These are phyloP conservation scores for Hydrozoanthus gracilis DNA, from an alignment of 92 coral and sea anemone genomes.

Conservation along the genomic window DNA sequence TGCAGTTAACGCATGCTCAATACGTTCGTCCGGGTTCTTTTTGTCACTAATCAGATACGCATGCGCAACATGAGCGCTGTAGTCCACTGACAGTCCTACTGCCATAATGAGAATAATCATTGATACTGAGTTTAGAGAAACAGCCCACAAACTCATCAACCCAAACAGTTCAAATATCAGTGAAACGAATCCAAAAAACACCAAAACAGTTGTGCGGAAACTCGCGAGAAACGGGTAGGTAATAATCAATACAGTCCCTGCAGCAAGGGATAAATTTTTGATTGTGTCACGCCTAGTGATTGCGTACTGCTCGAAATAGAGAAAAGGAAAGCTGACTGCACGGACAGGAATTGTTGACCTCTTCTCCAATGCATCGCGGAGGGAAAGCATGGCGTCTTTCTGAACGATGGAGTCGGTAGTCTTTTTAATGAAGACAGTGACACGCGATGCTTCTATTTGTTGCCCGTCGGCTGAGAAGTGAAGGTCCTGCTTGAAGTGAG, in stretches of 20 bases:
- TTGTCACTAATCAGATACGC: slow-evolving; percentile 75
- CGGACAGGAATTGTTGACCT: slow-evolving; percentile 56
- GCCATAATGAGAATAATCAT: slow-evolving; percentile 98
- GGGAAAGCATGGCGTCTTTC: slow-evolving; percentile 72
- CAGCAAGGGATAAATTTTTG: slow-evolving; percentile 66
- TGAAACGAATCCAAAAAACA: slow-evolving; percentile 77
- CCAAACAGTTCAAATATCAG: slow-evolving; percentile 89
- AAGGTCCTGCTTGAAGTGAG: slow-evolving; percentile 66
- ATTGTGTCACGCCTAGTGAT: slow-evolving; percentile 58
- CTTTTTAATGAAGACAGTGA: slow-evolving; percentile 58
- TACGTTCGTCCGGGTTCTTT: slow-evolving; percentile 77
- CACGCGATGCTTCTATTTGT: slow-evolving; percentile 64
- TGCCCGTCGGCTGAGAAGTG: slow-evolving; percentile 51
- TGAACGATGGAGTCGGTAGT: slow-evolving; percentile 59
- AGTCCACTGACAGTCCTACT: slow-evolving; percentile 91
- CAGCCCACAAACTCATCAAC: slow-evolving; percentile 87
- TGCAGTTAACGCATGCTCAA: slow-evolving; percentile 82
- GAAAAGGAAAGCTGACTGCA: slow-evolving; percentile 54
- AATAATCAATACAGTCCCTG: slow-evolving; percentile 61
- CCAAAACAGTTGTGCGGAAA: slow-evolving; percentile 54
- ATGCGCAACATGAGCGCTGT: slow-evolving; percentile 97
- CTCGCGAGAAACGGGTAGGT: slow-evolving; percentile 64
- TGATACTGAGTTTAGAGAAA: slow-evolving; percentile 83
- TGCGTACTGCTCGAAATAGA: slow-evolving; percentile 75
- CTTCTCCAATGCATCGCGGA: slow-evolving; percentile 60